These are phyloP conservation scores for Acronicta psi DNA, from an alignment of 2,888 invertebrate species.

Conservation along the genomic window DNA sequence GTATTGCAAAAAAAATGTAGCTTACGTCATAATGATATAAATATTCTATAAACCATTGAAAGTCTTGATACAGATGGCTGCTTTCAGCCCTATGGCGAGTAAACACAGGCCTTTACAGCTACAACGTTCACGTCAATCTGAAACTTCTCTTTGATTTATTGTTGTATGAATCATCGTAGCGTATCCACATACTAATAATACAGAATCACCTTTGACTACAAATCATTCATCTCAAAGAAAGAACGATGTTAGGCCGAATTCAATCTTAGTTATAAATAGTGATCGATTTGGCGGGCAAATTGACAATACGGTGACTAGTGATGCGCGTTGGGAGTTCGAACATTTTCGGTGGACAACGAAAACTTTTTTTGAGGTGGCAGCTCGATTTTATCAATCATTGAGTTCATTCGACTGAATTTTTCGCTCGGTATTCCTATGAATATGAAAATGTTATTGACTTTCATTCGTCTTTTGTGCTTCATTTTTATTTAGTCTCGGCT, in stretches of 20 bases:
- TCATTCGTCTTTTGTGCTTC: slow-evolving; percentile 2
- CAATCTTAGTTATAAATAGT: slow-evolving; percentile 79
- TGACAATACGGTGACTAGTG: slow-evolving; percentile 69
- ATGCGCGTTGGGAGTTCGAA: slow-evolving; percentile 43
- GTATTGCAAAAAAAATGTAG: neutral
- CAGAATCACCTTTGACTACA: slow-evolving; percentile 41
- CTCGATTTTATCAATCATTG: slow-evolving; percentile 38
- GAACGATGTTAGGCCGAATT: slow-evolving; percentile 43
- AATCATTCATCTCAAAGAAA: slow-evolving; percentile 52
- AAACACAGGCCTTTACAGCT: slow-evolving; percentile 25
- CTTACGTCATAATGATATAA: slow-evolving; percentile 11
- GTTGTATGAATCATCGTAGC: slow-evolving; percentile 45
- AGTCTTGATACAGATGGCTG: slow-evolving; percentile 28
- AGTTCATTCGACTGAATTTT: slow-evolving; percentile 19
- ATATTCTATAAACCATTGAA: slow-evolving; percentile 11
- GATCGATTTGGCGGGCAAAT: slow-evolving; percentile 82
- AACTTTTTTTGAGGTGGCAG: slow-evolving; percentile 35
- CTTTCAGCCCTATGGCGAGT: slow-evolving; percentile 33
- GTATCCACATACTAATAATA: slow-evolving; percentile 43
- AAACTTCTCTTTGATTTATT: slow-evolving; percentile 48
- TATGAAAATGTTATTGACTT: slow-evolving; percentile 14
- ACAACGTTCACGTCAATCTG: slow-evolving; percentile 38
- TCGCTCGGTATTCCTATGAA: slow-evolving; percentile 6
- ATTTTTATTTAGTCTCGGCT: slow-evolving; percentile 8
- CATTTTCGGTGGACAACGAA: slow-evolving; percentile 37